Base-by-base conservation (phyloP, 92 coral and sea anemone species). In the Palythoa grandiflora region DNA sequence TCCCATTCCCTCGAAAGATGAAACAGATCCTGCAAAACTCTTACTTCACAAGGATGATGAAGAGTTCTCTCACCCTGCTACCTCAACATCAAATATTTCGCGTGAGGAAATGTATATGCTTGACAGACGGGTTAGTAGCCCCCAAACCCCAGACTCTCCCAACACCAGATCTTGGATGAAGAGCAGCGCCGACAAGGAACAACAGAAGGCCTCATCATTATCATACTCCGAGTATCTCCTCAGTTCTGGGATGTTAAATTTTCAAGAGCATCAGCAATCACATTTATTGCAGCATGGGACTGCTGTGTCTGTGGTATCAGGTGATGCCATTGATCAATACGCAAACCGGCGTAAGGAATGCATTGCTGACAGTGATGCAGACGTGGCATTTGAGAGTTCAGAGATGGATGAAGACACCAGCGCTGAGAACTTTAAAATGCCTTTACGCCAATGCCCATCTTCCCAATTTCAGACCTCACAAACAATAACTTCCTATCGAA, bases 241-340 rank as follows among this genome's bases (percentile, higher is more conserved):
- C 17, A n/a, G 40, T 80, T 6, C 59, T 38, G 73, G 63, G 39
- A 63, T 38, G 52, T 53, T 63, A 10, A 79, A 71, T 10, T 17
- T 63, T 3, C 75, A 66, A 44, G 75, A 40, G 47, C 75, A 48
- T 3, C 54, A 47, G 44, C 61, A 68, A 44, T 11, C 48, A 7
- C 75, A 52, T 48, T 71, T 65, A 38, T 47, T 66, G 12, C 75
- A 65, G 7, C 86, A 5, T 68, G 59, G 86, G 21, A 55, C 75
- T 12, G 16, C 40, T 40, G 86, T 47, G 53, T 44, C 86, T 50
- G 75, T 20, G 14, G 20, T 52, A 65, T 8, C 75, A 13, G 21
- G 15, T 48, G 86, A 48, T 3, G 9, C 15, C 20, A 65, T n/a
- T 20, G 86, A 81, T 19, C 40, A 15, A 44, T 66, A 44, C 36